Percentiles rank a stretch among this genome's conserved stretches.
Evolutionary conservation across 2,113 vertebrate species (phyloP).

Genomic region (Nerophis ophidion): DNA sequence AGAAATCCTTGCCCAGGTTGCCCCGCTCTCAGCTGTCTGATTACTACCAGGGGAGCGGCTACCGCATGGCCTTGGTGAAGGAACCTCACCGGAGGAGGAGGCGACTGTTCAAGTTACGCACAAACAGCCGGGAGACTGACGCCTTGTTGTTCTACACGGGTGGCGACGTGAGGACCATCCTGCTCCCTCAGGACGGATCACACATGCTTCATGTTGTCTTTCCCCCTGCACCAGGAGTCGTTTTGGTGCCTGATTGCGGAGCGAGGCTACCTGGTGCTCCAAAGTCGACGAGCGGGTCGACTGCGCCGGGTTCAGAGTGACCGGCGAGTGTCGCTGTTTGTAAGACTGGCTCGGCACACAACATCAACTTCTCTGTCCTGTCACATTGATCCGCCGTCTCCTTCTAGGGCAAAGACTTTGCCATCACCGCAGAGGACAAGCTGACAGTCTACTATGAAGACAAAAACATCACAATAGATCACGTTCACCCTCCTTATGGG

Average conservation of each 20-base stretch:
- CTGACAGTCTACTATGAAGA: conserved; percentile 13
- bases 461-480: conserved; percentile 7
- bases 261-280: conserved; percentile 61
- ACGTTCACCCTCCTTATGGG: conserved; percentile 43
- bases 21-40: conserved; percentile 33
- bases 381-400: background rate
- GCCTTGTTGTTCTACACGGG: conserved; percentile 80
- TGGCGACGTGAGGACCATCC: conserved; percentile 61
- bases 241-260: conserved; percentile 75
- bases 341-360: conserved; percentile 31
- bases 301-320: conserved; percentile 23
- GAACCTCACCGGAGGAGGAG: background rate
- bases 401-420: conserved; percentile 22
- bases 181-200: background rate
- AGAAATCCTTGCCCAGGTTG: conserved; percentile 22
- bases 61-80: conserved; percentile 60
- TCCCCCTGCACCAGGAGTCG: conserved; percentile 60
- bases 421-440: background rate
- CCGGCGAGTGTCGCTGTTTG: conserved; percentile 42
- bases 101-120: conserved; percentile 64
- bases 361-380: background rate
- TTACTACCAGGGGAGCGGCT: conserved; percentile 85
- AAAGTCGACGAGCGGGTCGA: conserved; percentile 12
- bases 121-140: conserved; percentile 73
- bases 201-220: background rate